A percentile compares a stretch with the other conserved stretches of the same genome.
These are phyloP conservation scores for Alectoris magna DNA, from an alignment of 2,797 vertebrate genomes.

Conservation along the genomic window DNA sequence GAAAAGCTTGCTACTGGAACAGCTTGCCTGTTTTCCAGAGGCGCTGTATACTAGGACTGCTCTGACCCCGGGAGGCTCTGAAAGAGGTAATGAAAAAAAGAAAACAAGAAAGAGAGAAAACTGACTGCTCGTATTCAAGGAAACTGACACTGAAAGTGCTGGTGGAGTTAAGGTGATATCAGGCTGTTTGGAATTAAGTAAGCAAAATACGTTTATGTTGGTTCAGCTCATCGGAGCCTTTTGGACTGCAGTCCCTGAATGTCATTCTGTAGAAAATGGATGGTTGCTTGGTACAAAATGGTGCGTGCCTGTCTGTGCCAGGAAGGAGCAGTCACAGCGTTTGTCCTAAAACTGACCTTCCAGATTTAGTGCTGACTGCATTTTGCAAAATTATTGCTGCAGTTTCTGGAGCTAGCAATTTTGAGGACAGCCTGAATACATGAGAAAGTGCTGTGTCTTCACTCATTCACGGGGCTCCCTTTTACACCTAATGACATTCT, in stretches of 20 bases:
- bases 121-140: not conserved
- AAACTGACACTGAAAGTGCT: not conserved
- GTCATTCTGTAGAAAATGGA: not conserved
- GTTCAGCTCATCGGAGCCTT: not conserved
- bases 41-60: not conserved
- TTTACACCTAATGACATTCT: not conserved
- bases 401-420: not conserved
- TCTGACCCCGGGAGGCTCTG: not conserved
- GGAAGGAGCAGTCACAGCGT: not conserved
- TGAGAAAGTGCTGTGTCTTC: not conserved
- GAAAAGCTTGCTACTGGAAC: slow-evolving; percentile 5
- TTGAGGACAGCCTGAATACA: not conserved
- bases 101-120: not conserved
- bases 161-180: not conserved
- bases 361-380: not conserved
- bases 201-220: not conserved
- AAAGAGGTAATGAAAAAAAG: slow-evolving; percentile 1
- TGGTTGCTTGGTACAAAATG: not conserved
- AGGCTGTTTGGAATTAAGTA: not conserved
- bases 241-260: not conserved
- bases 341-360: slow-evolving; percentile 27
- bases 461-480: not conserved
- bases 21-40: not conserved
- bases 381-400: slow-evolving; percentile 29
- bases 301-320: slow-evolving; percentile 8